A percentile compares a stretch with the other conserved stretches of the same genome.
These are phyloP conservation scores for Scaptomyza polygonia DNA, from an alignment of 2,888 invertebrate genomes.

Conservation along the genomic window DNA sequence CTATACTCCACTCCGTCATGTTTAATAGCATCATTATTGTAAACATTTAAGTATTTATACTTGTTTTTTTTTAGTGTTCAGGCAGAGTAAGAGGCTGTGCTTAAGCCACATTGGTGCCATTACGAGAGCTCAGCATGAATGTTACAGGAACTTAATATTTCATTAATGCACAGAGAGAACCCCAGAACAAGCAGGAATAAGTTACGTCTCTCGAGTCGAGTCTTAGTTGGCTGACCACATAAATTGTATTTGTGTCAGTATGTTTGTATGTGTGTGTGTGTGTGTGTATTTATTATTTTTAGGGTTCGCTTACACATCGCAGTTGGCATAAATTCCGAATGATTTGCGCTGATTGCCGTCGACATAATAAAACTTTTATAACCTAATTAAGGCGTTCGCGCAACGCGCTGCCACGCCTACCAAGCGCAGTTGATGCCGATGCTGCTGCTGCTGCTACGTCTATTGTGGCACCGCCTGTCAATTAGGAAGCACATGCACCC, in stretches of 20 bases:
- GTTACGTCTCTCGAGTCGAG: slow-evolving; percentile 5
- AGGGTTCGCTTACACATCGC: slow-evolving; percentile 22
- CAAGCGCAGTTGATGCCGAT: slow-evolving; percentile 3
- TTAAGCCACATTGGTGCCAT: slow-evolving; percentile 33
- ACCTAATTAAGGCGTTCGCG: slow-evolving; percentile 75
- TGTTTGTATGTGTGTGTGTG: slow-evolving; percentile 12
- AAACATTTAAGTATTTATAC: too few species aligned
- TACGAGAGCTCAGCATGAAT: slow-evolving; percentile 35
- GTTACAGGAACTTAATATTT: slow-evolving; percentile 66
- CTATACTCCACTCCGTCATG: too few species aligned
- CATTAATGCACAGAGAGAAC: slow-evolving; percentile 66
- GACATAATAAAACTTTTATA: slow-evolving; percentile 79
- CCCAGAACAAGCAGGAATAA: slow-evolving; percentile 11
- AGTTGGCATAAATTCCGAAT: slow-evolving; percentile 76
- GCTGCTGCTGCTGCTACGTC: too few species aligned
- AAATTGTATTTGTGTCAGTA: slow-evolving; percentile 32
- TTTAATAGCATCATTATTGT: too few species aligned
- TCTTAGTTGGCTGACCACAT: slow-evolving; percentile 45
- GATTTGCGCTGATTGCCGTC: slow-evolving; percentile 80
- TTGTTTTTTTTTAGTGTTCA: background rate
- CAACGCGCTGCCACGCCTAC: slow-evolving; percentile 49
- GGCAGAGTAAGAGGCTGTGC: background rate
- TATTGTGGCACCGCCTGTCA: slow-evolving; percentile 59
- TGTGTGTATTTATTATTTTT: slow-evolving; percentile 5
- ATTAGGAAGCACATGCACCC: slow-evolving; percentile 55